Evolutionary conservation across 2,113 vertebrate species (phyloP), one percentile per base, ranked within the genome.

Genomic region (Poeciliopsis turrubarensis): DNA sequence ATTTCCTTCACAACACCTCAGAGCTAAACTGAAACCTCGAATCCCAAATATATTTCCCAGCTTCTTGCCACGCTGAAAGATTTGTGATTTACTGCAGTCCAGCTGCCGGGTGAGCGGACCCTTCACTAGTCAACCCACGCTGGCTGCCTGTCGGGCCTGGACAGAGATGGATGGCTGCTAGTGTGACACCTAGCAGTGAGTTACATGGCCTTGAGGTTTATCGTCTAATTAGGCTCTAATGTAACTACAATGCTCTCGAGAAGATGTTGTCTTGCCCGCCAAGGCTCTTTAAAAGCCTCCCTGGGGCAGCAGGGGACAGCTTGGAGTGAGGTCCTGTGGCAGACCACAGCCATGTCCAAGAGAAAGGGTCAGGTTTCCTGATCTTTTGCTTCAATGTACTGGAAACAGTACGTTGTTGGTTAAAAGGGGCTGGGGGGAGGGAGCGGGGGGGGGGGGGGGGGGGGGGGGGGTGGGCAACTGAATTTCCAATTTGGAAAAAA

Each of bases 181-280:
- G 78, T 65, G 81, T 89, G 82, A 93, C 95, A 93, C 83, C 83
- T 39, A 71, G 82, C 88, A 92, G 80, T 82, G 77, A n/a, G 79
- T 90, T 84, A 89, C 86, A 93, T 89, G 88, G 90, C 91, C 94
- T 91, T 89, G 81, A 95, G 93, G 87, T 73, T 89, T 73, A 83
- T 47, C 60, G 41, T 86, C 92, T 95, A 94, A 96, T 95, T 93
- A 93, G 78, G 65, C 92, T 94, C 85, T 94, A 93, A 95, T 87
- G 82, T 79, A 92, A 90, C 37, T 81, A 84, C 91, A 91, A 88
- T 81, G 90, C 92, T 94, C 93, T 91, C 3, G 66, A 95, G 94
- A 87, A 92, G 94, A 93, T 93, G 91, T 89, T 95, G 94, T 92
- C 74, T 81, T 12, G 29, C 81, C 84, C 86, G 82, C 73, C 93